Evolutionary conservation across 2,888 invertebrate species (phyloP).

Genomic region (Pseudolycoriella hygida): DNA sequence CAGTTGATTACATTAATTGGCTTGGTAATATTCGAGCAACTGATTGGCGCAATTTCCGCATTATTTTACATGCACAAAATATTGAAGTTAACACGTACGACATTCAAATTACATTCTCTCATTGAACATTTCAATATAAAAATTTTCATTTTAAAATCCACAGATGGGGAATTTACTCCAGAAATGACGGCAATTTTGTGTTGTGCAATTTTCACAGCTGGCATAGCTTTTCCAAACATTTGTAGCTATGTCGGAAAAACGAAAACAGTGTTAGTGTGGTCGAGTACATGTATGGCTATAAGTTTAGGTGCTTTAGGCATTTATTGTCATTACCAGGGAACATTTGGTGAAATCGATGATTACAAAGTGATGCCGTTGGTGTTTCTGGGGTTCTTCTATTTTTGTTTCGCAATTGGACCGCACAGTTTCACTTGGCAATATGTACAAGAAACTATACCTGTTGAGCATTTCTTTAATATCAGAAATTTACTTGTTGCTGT

Average conservation of each 20-base stretch:
- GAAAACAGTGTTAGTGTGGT: conserved; percentile 9
- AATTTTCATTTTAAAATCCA: not conserved
- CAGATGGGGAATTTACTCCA: conserved; percentile 14
- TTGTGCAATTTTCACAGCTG: conserved; percentile 30
- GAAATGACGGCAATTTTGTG: conserved; percentile 37
- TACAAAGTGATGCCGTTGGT: conserved; percentile 9
- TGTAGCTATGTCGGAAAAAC: conserved; percentile 6
- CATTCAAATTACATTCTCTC: not conserved
- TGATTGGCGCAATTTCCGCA: conserved; percentile 41
- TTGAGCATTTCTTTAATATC: conserved; percentile 9
- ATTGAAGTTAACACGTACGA: conserved; percentile 31
- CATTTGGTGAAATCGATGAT: conserved; percentile 8
- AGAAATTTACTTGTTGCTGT: conserved; percentile 15
- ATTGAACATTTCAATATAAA: not conserved
- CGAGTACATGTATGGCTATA: conserved; percentile 8
- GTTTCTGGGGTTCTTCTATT: conserved; percentile 9
- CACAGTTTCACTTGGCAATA: conserved; percentile 10
- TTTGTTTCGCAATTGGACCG: conserved; percentile 10
- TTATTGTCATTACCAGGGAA: conserved; percentile 10
- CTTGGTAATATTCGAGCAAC: conserved; percentile 47
- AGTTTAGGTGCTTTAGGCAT: conserved; percentile 9
- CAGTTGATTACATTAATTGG: conserved; percentile 34
- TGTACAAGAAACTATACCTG: conserved; percentile 8
- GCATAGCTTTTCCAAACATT: conserved; percentile 9
- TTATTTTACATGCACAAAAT: conserved; percentile 40